Evolutionary conservation across 2,113 vertebrate species (phyloP).

Genomic region (Corydoras sp.): DNA sequence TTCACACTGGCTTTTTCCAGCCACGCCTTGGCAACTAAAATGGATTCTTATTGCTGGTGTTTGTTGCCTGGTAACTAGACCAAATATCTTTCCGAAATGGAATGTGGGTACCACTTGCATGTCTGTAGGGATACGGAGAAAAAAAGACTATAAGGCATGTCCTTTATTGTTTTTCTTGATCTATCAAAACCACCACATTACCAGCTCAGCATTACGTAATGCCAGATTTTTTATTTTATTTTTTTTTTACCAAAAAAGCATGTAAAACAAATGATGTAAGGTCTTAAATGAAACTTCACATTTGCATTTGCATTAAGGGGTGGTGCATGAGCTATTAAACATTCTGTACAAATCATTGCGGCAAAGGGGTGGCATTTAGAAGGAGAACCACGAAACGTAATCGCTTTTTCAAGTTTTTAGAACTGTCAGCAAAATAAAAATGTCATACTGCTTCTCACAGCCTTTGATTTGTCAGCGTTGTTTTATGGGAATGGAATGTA

Average conservation of each 20-base stretch:
- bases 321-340: neutral
- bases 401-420: slow-evolving; percentile 18
- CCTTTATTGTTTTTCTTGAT: neutral
- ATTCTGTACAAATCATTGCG: neutral
- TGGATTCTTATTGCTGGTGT: slow-evolving; percentile 64
- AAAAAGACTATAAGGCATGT: neutral
- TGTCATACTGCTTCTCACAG: too few relatives aligned
- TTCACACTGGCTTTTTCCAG: slow-evolving; percentile 35
- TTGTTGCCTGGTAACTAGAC: slow-evolving; percentile 29
- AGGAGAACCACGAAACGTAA: neutral
- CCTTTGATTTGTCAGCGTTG: slow-evolving; percentile 22
- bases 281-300: neutral
- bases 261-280: neutral
- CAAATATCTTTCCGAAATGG: slow-evolving; percentile 22
- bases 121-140: slow-evolving; percentile 3
- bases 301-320: neutral
- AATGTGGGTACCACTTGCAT: slow-evolving; percentile 22
- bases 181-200: slow-evolving; percentile 1
- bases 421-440: slow-evolving; percentile 9
- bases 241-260: neutral
- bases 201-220: neutral
- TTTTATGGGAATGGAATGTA: slow-evolving; percentile 26
- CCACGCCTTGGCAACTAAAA: slow-evolving; percentile 34
- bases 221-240: neutral
- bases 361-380: neutral